These are phyloP conservation scores for Cyanocitta stelleri DNA, from an alignment of 2,113 vertebrate genomes.

Conservation along the genomic window DNA sequence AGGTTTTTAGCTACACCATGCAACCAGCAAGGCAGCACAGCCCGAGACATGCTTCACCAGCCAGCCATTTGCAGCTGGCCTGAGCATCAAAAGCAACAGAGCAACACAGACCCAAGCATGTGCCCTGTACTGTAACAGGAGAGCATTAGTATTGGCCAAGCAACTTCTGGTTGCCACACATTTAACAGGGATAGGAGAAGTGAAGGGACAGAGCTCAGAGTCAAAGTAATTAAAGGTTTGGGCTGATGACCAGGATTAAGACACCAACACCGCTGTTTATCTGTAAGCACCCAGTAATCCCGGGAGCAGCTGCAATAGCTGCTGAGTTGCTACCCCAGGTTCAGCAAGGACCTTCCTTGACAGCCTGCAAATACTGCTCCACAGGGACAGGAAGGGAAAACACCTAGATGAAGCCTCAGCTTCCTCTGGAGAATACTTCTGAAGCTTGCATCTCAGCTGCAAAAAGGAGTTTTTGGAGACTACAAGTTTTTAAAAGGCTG, in stretches of 20 bases:
- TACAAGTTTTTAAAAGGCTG: background rate
- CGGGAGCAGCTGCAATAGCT: background rate
- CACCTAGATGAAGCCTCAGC: background rate
- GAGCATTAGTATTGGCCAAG: background rate
- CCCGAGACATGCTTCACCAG: background rate
- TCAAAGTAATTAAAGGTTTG: background rate
- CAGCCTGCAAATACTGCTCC: background rate
- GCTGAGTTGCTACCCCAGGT: background rate
- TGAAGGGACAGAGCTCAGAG: background rate
- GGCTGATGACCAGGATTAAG: background rate
- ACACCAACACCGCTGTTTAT: background rate
- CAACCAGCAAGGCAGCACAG: background rate
- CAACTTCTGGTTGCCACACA: fast-evolving
- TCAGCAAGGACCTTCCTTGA: background rate
- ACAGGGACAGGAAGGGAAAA: background rate
- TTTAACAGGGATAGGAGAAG: background rate
- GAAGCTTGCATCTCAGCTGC: background rate
- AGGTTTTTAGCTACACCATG: background rate
- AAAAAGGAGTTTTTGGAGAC: background rate
- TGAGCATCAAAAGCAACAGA: background rate
- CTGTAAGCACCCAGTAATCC: background rate
- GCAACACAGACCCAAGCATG: background rate
- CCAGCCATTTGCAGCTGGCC: background rate
- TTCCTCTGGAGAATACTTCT: background rate
- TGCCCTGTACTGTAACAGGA: background rate